Percentiles rank a stretch among this genome's conserved stretches.
Evolutionary conservation across 2,797 vertebrate species (phyloP).

Genomic region (Tokudaia muenninki): DNA sequence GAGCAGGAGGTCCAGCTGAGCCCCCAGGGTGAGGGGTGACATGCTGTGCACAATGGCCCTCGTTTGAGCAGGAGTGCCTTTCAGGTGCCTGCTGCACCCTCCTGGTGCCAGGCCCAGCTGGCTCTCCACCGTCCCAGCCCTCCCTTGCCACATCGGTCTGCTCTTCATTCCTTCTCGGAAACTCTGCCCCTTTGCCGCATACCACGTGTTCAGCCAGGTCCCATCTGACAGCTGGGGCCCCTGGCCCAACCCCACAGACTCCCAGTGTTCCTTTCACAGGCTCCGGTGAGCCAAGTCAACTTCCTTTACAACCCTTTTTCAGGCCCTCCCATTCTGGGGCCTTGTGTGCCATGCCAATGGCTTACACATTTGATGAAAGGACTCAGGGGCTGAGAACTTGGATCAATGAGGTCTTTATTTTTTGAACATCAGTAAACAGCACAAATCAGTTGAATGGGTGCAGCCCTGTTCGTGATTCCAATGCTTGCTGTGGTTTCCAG

Average conservation of each 20-base stretch:
- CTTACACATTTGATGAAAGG: conserved; percentile 75
- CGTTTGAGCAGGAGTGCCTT: not conserved
- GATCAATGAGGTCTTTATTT: conserved; percentile 80
- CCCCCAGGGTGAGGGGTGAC: not conserved
- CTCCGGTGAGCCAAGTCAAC: conserved; percentile 64
- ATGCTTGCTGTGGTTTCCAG: conserved; percentile 57
- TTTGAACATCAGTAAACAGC: conserved; percentile 77
- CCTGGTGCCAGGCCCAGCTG: conserved; percentile 74
- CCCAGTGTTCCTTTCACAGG: conserved; percentile 73
- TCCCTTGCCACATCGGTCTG: not conserved
- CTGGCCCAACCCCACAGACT: conserved; percentile 56
- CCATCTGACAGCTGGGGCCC: conserved; percentile 82
- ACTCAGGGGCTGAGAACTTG: conserved; percentile 48
- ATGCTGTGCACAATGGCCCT: conserved; percentile 23
- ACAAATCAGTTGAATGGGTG: conserved; percentile 71
- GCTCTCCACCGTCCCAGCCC: conserved; percentile 48
- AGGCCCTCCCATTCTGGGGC: conserved; percentile 62
- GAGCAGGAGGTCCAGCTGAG: not conserved
- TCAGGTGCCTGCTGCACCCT: not conserved
- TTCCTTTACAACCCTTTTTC: conserved; percentile 77
- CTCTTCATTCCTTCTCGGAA: conserved; percentile 64
- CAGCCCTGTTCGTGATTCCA: conserved; percentile 58
- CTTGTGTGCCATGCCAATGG: conserved; percentile 68
- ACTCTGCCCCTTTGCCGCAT: conserved; percentile 28
- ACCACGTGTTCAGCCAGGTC: conserved; percentile 29